phyloP scores from a whole-genome alignment of 2,797 vertebrate genomes.

The Chaunax sp. region DNA sequence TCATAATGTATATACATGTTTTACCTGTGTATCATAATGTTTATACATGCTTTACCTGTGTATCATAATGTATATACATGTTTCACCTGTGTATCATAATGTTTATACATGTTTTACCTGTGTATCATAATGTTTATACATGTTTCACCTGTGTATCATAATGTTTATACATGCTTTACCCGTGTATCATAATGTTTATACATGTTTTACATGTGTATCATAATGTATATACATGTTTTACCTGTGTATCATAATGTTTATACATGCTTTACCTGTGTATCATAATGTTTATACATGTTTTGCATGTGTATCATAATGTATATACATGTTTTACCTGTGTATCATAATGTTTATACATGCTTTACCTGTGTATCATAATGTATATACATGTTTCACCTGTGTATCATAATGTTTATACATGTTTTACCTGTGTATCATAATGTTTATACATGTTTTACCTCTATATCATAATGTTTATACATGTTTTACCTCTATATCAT shows the following conservation, averaged over 20 bases:
- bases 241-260: constrained; percentile 52
- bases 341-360: too few relatives aligned
- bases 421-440: constrained; percentile 62
- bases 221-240: constrained; percentile 22
- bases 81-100: constrained; percentile 62
- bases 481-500: constrained; percentile 57
- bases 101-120: constrained; percentile 56
- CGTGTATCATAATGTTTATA: not conserved
- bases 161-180: too few relatives aligned
- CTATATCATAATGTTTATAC: not conserved
- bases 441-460: constrained; percentile 55
- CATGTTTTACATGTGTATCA: constrained; percentile 61
- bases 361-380: not conserved
- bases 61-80: not conserved
- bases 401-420: constrained; percentile 3
- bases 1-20: not conserved
- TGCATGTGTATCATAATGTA: not conserved
- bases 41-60: too few relatives aligned
- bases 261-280: constrained; percentile 63
- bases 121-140: constrained; percentile 6
- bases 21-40: constrained; percentile 76
- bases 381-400: constrained; percentile 57
- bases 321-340: constrained; percentile 61
- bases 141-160: constrained; percentile 69
- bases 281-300: too few relatives aligned